These are phyloP conservation scores for Pungitius pungitius DNA, from an alignment of 2,113 vertebrate species.

Conservation along the genomic window DNA sequence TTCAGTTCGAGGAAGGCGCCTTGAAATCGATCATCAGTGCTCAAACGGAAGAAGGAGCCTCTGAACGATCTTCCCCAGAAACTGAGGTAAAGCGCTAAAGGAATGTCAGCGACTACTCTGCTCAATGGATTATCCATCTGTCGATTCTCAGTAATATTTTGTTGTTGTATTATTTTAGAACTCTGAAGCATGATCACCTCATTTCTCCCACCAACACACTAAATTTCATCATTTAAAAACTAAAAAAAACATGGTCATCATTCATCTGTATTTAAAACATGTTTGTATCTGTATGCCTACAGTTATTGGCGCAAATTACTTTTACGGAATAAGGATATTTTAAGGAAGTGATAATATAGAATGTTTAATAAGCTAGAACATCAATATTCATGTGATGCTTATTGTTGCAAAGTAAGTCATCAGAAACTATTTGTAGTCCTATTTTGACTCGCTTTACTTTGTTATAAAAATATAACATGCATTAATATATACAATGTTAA, in stretches of 20 bases:
- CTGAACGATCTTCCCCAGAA: constrained; percentile 64
- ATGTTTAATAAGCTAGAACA: background rate
- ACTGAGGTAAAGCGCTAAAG: constrained; percentile 56
- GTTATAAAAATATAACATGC: background rate
- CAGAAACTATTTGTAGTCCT: background rate
- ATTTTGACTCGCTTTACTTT: constrained; percentile 1
- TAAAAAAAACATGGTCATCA: background rate
- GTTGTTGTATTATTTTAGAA: background rate
- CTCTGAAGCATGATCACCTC: background rate
- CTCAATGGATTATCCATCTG: background rate
- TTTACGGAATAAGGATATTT: too few relatives aligned
- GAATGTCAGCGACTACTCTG: background rate
- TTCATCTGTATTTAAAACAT: background rate
- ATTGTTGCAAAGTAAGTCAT: background rate
- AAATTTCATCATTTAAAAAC: background rate
- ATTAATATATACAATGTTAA: background rate
- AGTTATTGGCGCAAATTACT: background rate
- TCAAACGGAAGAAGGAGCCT: constrained; percentile 72
- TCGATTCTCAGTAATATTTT: background rate
- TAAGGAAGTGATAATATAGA: background rate
- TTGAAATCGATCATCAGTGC: constrained; percentile 83
- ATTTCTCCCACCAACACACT: background rate
- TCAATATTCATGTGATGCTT: background rate
- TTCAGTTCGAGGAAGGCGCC: constrained; percentile 84
- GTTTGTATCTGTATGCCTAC: background rate